These are phyloP conservation scores for Heliconius aoede DNA, from an alignment of 2,888 invertebrate species.

Conservation along the genomic window DNA sequence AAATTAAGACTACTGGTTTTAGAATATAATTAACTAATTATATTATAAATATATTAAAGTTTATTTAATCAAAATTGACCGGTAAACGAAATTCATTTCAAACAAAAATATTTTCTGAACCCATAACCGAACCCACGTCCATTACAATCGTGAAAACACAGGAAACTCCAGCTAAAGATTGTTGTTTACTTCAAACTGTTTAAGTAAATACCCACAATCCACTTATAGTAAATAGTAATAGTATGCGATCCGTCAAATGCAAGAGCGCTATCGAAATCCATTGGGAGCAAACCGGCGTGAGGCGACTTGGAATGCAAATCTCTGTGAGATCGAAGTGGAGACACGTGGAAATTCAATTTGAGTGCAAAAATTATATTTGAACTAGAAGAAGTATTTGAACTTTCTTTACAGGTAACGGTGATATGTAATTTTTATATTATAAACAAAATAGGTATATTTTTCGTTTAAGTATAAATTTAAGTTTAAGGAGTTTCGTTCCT, in stretches of 20 bases:
- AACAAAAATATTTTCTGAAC: neutral
- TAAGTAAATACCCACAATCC: neutral
- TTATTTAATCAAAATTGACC: neutral
- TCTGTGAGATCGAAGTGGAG: conserved; percentile 16
- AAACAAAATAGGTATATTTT: too few species aligned
- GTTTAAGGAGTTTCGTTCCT: too few species aligned
- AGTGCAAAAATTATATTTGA: conserved; percentile 14
- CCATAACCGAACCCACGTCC: neutral
- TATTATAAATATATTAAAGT: too few species aligned
- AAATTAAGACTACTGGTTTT: too few species aligned
- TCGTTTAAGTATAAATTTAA: too few species aligned
- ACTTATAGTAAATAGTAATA: conserved; percentile 3
- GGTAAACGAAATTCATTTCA: neutral
- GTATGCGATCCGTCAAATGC: conserved; percentile 25
- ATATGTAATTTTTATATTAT: too few species aligned
- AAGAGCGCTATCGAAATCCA: conserved; percentile 16
- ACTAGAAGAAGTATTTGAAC: neutral
- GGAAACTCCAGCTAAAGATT: neutral
- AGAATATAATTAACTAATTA: too few species aligned
- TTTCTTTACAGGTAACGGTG: too few species aligned
- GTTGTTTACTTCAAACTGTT: neutral
- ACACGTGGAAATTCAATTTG: conserved; percentile 24
- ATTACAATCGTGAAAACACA: neutral
- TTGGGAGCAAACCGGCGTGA: conserved; percentile 6
- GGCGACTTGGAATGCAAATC: conserved; percentile 33